phyloP scores from a whole-genome alignment of 2,888 invertebrate genomes.

The Dryadula phaetusa region DNA sequence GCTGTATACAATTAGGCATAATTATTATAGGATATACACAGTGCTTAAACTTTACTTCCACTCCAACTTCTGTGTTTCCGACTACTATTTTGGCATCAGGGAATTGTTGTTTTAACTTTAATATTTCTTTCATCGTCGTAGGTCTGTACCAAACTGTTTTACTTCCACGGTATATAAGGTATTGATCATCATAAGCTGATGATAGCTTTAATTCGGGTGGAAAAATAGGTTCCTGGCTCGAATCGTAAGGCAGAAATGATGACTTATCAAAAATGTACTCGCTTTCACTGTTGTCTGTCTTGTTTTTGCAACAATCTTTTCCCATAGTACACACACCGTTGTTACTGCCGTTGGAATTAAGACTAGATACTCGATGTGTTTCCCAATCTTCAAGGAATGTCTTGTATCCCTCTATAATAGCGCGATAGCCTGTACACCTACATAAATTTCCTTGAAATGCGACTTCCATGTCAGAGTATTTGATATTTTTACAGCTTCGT shows the following conservation, averaged over 20 bases:
- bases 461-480: slow-evolving; percentile 87
- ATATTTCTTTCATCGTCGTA: slow-evolving; percentile 82
- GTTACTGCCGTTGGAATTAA: slow-evolving; percentile 47
- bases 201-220: slow-evolving; percentile 90
- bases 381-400: slow-evolving; percentile 91
- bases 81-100: slow-evolving; percentile 90
- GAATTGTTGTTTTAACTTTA: slow-evolving; percentile 86
- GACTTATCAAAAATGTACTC: slow-evolving; percentile 84
- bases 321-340: slow-evolving; percentile 83
- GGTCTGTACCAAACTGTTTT: slow-evolving; percentile 89
- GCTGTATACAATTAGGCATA: slow-evolving; percentile 93
- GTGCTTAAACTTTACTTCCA: slow-evolving; percentile 93
- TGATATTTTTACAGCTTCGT: slow-evolving; percentile 77
- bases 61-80: slow-evolving; percentile 93
- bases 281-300: slow-evolving; percentile 73
- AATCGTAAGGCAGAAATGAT: slow-evolving; percentile 88
- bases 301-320: slow-evolving; percentile 86
- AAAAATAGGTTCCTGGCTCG: slow-evolving; percentile 92
- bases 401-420: slow-evolving; percentile 93
- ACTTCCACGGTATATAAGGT: slow-evolving; percentile 74
- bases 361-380: slow-evolving; percentile 65
- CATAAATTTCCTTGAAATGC: slow-evolving; percentile 91
- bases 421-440: slow-evolving; percentile 93
- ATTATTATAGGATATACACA: slow-evolving; percentile 90
- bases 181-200: slow-evolving; percentile 84